These are phyloP conservation scores for Tragopan temminckii DNA, from an alignment of 2,797 vertebrate species.

Conservation along the genomic window DNA sequence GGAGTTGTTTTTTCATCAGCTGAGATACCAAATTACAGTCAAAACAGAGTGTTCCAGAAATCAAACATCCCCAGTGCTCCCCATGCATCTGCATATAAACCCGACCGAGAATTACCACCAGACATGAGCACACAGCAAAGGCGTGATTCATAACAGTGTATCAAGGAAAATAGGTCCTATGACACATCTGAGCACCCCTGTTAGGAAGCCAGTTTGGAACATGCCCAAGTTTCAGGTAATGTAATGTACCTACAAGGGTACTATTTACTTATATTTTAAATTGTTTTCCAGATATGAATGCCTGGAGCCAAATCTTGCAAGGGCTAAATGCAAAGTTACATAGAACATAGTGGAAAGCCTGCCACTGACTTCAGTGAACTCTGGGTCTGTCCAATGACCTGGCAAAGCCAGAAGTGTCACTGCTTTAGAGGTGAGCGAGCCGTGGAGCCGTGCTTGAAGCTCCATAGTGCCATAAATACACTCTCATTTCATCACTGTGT, in stretches of 20 bases:
- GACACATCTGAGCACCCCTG: not conserved
- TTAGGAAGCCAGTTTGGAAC: conserved; percentile 53
- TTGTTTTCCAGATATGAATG: not conserved
- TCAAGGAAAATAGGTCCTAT: not conserved
- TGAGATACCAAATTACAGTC: conserved; percentile 34
- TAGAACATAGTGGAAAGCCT: not conserved
- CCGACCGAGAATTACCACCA: not conserved
- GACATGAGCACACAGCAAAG: not conserved
- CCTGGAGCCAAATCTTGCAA: not conserved
- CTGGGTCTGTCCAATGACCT: not conserved
- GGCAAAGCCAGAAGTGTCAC: conserved; percentile 4
- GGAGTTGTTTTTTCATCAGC: conserved; percentile 56
- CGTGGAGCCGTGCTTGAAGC: not conserved
- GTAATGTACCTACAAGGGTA: not conserved
- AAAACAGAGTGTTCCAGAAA: not conserved
- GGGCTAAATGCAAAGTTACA: not conserved
- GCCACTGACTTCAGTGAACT: not conserved
- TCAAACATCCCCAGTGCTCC: not conserved
- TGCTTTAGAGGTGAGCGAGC: not conserved
- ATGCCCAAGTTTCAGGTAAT: conserved; percentile 61
- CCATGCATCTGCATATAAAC: conserved; percentile 11
- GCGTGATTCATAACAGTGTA: not conserved
- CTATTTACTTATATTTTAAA: not conserved
- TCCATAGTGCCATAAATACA: conserved; percentile 14
- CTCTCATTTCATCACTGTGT: conserved; percentile 43